A percentile compares a stretch with the other conserved stretches of the same genome.
Conservation (phyloP, 2,888 invertebrate species). For the Eilema caniola region DNA sequence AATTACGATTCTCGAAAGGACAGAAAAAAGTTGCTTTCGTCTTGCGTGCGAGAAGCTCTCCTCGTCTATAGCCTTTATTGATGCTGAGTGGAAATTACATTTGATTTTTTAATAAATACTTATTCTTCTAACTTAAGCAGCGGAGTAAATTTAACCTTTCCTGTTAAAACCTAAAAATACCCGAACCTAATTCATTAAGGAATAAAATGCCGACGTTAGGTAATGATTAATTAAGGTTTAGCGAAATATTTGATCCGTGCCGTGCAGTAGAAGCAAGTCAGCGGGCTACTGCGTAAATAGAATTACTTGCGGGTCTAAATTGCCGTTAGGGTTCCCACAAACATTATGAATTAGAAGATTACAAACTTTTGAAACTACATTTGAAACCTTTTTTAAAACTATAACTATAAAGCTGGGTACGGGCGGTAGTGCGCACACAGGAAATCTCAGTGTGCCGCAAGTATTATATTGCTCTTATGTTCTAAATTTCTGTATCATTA, state of each 20-base stretch:
- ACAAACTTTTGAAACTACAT: background rate
- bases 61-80: no score
- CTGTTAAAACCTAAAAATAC: background rate
- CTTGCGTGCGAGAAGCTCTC: no score
- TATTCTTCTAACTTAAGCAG: background rate
- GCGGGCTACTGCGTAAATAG: conserved; percentile 32
- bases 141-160: background rate
- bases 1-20: no score
- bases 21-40: no score
- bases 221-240: conserved; percentile 45
- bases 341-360: background rate
- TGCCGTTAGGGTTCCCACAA: conserved; percentile 35
- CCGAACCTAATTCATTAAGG: background rate
- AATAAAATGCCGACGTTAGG: conserved; percentile 26
- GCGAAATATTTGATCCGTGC: conserved; percentile 32
- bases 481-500: no score
- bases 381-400: background rate
- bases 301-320: conserved; percentile 36
- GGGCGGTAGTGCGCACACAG: no score
- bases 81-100: no score
- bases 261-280: conserved; percentile 5
- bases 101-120: no score
- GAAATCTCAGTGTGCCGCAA: no score
- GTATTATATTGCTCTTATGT: no score
- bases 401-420: no score